These are phyloP conservation scores for Leuciscus waleckii DNA, from an alignment of 2,797 vertebrate species.

Conservation along the genomic window DNA sequence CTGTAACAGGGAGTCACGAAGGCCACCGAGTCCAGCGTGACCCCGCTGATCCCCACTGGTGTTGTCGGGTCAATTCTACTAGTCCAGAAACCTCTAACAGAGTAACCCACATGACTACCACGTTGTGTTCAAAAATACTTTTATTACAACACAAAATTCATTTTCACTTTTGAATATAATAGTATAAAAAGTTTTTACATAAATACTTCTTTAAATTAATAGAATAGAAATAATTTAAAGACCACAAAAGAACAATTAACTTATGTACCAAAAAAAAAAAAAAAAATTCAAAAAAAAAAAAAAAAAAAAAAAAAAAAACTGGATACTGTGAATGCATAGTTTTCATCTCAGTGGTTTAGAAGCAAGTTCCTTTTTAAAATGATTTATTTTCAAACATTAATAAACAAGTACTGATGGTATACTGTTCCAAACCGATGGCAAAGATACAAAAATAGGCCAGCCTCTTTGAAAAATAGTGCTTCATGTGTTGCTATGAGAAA, in stretches of 20 bases:
- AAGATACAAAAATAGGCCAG: slow-evolving; percentile 43
- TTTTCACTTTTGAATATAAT: slow-evolving; percentile 66
- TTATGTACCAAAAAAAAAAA: slow-evolving; percentile 31
- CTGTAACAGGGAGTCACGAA: slow-evolving; percentile 67
- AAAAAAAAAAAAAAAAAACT: slow-evolving; percentile 66
- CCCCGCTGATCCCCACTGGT: slow-evolving; percentile 69
- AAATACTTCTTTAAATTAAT: slow-evolving; percentile 83
- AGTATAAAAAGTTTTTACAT: slow-evolving; percentile 74
- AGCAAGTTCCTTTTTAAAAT: slow-evolving; percentile 76
- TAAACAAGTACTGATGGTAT: slow-evolving; percentile 28
- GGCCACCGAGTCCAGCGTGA: slow-evolving; percentile 71
- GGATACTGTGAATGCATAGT: slow-evolving; percentile 72
- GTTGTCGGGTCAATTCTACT: slow-evolving; percentile 43
- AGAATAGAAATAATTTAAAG: slow-evolving; percentile 82
- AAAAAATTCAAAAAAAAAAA: slow-evolving; percentile 8
- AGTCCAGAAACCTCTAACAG: slow-evolving; percentile 65
- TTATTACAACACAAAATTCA: slow-evolving; percentile 77
- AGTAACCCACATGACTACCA: slow-evolving; percentile 27
- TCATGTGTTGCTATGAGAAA: slow-evolving; percentile 60
- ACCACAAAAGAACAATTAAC: slow-evolving; percentile 74
- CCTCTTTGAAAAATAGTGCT: slow-evolving; percentile 71
- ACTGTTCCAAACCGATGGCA: slow-evolving; percentile 34
- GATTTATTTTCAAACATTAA: slow-evolving; percentile 64
- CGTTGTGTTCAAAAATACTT: slow-evolving; percentile 64
- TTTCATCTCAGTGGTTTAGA: slow-evolving; percentile 71